Percentiles rank a stretch among this genome's conserved stretches.
These are phyloP conservation scores for Zygogramma bicolorata DNA, from an alignment of 2,888 invertebrate genomes.

Conservation along the genomic window DNA sequence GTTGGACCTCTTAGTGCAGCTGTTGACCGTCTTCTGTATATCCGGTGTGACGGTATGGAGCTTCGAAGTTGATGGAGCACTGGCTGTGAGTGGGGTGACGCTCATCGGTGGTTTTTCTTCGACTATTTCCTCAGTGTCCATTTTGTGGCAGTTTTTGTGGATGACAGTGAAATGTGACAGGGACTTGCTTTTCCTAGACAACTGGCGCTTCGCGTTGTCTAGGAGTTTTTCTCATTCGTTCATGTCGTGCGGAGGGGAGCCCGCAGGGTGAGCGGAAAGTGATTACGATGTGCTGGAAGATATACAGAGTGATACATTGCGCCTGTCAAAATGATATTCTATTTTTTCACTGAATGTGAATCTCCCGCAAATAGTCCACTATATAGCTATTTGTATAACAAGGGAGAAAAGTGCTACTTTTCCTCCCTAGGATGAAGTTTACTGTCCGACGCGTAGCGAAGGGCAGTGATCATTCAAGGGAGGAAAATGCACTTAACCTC, in stretches of 20 bases:
- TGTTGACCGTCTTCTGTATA: constrained; percentile 50
- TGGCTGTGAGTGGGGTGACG: constrained; percentile 42
- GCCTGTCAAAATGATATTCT: too few species aligned
- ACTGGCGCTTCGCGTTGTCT: constrained; percentile 47
- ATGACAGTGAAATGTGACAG: constrained; percentile 48
- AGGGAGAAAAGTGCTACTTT: too few species aligned
- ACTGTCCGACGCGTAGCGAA: too few species aligned
- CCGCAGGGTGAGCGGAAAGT: neutral
- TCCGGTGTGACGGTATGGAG: constrained; percentile 47
- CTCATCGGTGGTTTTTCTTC: constrained; percentile 28
- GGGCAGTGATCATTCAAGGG: too few species aligned
- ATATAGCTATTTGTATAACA: too few species aligned
- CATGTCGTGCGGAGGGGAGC: neutral
- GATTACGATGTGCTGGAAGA: too few species aligned
- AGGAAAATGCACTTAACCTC: too few species aligned
- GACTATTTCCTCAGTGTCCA: constrained; percentile 35
- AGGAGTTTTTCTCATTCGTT: constrained; percentile 30
- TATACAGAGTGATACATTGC: too few species aligned
- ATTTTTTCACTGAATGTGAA: too few species aligned
- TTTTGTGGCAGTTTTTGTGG: constrained; percentile 47
- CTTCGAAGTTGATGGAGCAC: constrained; percentile 47
- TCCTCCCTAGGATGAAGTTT: too few species aligned
- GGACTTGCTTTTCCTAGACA: constrained; percentile 47
- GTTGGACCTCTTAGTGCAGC: constrained; percentile 52
- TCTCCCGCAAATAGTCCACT: too few species aligned